phyloP scores from a whole-genome alignment of 92 coral and sea anemone genomes.

The Epizoanthus ramosus region DNA sequence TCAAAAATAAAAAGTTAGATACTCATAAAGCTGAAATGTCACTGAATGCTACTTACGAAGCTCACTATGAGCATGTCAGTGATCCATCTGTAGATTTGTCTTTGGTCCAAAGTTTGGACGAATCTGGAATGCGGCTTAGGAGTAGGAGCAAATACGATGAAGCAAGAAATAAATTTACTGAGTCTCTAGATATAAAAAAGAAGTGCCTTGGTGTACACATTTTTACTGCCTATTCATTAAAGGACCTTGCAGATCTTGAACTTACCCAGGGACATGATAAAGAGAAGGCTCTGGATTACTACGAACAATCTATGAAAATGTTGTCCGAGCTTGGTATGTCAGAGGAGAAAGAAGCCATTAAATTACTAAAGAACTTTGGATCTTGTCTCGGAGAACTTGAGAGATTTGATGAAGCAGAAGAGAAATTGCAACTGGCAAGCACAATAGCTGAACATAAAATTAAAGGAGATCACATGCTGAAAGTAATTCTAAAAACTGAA shows the following conservation, averaged over 20 bases:
- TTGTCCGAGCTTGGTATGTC: neutral
- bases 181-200: constrained; percentile 12
- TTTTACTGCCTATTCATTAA: constrained; percentile 42
- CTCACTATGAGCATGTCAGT: neutral
- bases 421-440: constrained; percentile 10
- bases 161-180: neutral
- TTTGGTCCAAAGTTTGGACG: constrained; percentile 8
- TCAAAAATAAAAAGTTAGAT: neutral
- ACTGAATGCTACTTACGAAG: neutral
- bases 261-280: neutral
- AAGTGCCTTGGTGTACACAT: constrained; percentile 31
- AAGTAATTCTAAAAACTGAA: constrained; percentile 28
- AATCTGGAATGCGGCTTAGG: neutral
- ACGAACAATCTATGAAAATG: constrained; percentile 1
- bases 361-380: constrained; percentile 42
- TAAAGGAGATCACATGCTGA: constrained; percentile 37
- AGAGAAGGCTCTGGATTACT: neutral
- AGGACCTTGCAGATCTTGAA: constrained; percentile 40
- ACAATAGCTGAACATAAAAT: constrained; percentile 27
- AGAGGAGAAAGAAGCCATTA: constrained; percentile 37
- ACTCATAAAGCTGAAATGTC: neutral
- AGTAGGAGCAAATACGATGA: neutral
- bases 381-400: constrained; percentile 5
- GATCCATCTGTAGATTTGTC: neutral
- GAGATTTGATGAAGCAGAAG: constrained; percentile 30